phyloP scores from a whole-genome alignment of 2,888 invertebrate genomes.

The Lepas anatifera region DNA sequence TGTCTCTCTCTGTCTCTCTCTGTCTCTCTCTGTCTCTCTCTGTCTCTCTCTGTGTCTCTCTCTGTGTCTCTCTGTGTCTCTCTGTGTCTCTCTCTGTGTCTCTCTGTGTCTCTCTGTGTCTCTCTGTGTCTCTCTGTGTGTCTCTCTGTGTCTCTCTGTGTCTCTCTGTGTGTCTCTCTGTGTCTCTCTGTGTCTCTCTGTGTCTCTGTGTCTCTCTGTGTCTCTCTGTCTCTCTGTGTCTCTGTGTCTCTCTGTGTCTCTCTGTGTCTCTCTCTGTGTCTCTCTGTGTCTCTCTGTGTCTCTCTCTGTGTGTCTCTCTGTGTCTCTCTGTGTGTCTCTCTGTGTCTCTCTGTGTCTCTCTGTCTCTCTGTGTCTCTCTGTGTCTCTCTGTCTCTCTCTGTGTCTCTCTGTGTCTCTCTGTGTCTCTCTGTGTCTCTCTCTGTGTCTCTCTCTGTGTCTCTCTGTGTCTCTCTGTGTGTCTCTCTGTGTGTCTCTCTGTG shows the following conservation, averaged over 20 bases:
- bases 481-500: no score
- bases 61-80: neutral
- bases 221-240: no score
- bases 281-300: neutral
- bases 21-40: constrained; percentile 7
- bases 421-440: neutral
- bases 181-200: no score
- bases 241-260: no score
- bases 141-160: neutral
- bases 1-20: constrained; percentile 2
- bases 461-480: no score
- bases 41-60: no score
- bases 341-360: no score
- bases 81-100: no score
- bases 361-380: constrained; percentile 14
- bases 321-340: no score
- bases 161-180: constrained; percentile 3
- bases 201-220: no score
- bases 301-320: constrained; percentile 12
- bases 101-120: constrained; percentile 8
- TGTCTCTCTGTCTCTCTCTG: neutral
- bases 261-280: no score
- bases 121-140: neutral
- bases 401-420: neutral
- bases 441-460: no score